phyloP scores from a whole-genome alignment of 1,140 invertebrate genomes.

The Arion vulgaris region DNA sequence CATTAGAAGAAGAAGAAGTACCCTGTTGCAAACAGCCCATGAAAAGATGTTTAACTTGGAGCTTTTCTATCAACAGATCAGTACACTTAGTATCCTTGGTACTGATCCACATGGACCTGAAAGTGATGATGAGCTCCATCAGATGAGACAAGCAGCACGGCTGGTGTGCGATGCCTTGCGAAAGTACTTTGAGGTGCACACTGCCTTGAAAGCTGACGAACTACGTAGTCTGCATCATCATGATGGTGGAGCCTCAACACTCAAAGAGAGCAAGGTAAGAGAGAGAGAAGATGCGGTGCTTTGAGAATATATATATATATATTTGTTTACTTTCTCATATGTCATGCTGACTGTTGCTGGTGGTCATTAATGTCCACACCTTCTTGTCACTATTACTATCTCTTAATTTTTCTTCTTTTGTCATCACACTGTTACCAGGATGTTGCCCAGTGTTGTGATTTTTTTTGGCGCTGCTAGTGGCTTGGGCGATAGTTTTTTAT shows the following conservation, averaged over 20 bases:
- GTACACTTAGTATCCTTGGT: conserved; percentile 85
- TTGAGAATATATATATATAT: too few relatives aligned
- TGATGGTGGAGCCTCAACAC: conserved; percentile 65
- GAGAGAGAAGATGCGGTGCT: neutral
- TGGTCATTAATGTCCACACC: too few relatives aligned
- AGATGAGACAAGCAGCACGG: conserved; percentile 92
- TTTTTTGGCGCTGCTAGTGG: too few relatives aligned
- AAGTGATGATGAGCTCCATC: conserved; percentile 81
- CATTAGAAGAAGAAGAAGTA: too few relatives aligned
- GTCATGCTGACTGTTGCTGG: too few relatives aligned
- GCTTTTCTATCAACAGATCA: conserved; percentile 74
- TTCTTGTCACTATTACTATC: too few relatives aligned
- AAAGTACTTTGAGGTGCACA: conserved; percentile 92
- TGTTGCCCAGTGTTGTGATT: too few relatives aligned
- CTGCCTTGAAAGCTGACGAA: conserved; percentile 87
- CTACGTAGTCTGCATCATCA: conserved; percentile 78
- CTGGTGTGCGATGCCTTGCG: conserved; percentile 93
- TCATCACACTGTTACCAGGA: too few relatives aligned
- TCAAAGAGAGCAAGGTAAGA: conserved; percentile 53
- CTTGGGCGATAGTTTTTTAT: too few relatives aligned
- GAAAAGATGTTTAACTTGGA: neutral
- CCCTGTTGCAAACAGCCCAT: too few relatives aligned
- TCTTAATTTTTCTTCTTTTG: too few relatives aligned
- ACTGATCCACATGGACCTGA: conserved; percentile 66
- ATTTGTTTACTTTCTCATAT: too few relatives aligned